phyloP scores from a whole-genome alignment of 2,797 vertebrate genomes.

The Helostoma temminkii region DNA sequence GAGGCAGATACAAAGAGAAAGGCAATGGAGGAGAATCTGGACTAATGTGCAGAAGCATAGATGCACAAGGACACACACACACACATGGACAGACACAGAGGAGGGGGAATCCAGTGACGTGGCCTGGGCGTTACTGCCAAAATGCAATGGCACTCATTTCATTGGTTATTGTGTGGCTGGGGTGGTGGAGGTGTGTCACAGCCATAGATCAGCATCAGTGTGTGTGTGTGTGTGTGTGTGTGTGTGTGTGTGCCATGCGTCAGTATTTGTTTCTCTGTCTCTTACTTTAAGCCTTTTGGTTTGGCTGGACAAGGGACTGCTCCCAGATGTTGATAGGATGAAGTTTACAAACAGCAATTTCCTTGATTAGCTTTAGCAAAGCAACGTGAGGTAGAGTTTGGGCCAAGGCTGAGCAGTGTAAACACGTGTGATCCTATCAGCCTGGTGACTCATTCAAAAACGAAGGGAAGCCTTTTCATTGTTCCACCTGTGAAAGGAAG shows the following conservation, averaged over 20 bases:
- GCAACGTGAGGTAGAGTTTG: slow-evolving; percentile 64
- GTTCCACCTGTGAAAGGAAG: slow-evolving; percentile 74
- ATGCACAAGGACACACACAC: slow-evolving; percentile 48
- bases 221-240: slow-evolving; percentile 44
- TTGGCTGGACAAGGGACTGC: slow-evolving; percentile 62
- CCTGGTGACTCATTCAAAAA: slow-evolving; percentile 55
- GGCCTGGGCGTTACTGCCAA: slow-evolving; percentile 63
- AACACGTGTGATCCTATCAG: slow-evolving; percentile 74
- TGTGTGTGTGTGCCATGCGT: slow-evolving; percentile 53
- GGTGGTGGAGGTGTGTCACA: slow-evolving; percentile 55
- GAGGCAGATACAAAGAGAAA: slow-evolving; percentile 63
- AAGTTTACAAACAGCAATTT: slow-evolving; percentile 86
- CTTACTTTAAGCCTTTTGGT: slow-evolving; percentile 61
- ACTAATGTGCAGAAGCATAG: slow-evolving; percentile 71
- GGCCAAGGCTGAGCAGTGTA: slow-evolving; percentile 63
- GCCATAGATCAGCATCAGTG: slow-evolving; percentile 10
- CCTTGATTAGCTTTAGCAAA: slow-evolving; percentile 81
- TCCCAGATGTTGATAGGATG: slow-evolving; percentile 81
- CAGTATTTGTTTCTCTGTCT: slow-evolving; percentile 74
- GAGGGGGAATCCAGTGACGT: slow-evolving; percentile 56
- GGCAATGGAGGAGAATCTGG: slow-evolving; percentile 52
- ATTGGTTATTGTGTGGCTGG: slow-evolving; percentile 62
- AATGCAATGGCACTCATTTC: slow-evolving; percentile 47
- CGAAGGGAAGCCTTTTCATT: slow-evolving; percentile 73
- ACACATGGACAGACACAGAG: slow-evolving; percentile 22